Percentiles rank a stretch among this genome's conserved stretches.
phyloP scores from a whole-genome alignment of 1,140 invertebrate species.

The Mylabris phalerata region DNA sequence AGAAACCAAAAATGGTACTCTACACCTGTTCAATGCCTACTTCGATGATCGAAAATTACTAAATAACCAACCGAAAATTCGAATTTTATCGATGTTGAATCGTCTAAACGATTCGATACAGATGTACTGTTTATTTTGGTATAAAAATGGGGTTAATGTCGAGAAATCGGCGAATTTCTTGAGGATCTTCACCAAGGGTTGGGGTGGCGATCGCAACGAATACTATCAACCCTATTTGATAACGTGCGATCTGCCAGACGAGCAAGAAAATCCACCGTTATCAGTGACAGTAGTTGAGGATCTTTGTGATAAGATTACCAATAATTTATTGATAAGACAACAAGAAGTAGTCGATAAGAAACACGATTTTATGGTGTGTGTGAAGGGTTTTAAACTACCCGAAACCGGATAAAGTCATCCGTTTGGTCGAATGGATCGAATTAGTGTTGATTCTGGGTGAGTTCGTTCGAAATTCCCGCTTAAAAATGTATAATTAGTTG shows the following conservation, averaged over 20 bases:
- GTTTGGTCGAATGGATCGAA: slow-evolving; percentile 89
- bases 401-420: slow-evolving; percentile 77
- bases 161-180: slow-evolving; percentile 79
- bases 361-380: slow-evolving; percentile 84
- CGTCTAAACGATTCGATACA: slow-evolving; percentile 64
- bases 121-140: slow-evolving; percentile 84
- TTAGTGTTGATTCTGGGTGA: slow-evolving; percentile 59
- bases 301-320: slow-evolving; percentile 73
- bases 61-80: slow-evolving; percentile 63
- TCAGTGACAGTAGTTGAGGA: slow-evolving; percentile 73
- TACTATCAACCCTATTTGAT: slow-evolving; percentile 85
- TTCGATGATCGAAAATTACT: slow-evolving; percentile 60
- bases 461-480: background rate
- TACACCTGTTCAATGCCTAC: slow-evolving; percentile 82
- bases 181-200: slow-evolving; percentile 77
- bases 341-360: slow-evolving; percentile 56
- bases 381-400: slow-evolving; percentile 87
- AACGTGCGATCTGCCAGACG: slow-evolving; percentile 72
- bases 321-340: slow-evolving; percentile 76
- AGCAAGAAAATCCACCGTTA: slow-evolving; percentile 52
- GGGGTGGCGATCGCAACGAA: slow-evolving; percentile 85
- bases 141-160: slow-evolving; percentile 67
- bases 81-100: slow-evolving; percentile 82
- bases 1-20: slow-evolving; percentile 69
- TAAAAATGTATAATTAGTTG: too few species aligned